These are phyloP conservation scores for Peromyscus californicus DNA, from an alignment of 2,113 vertebrate species.

Conservation along the genomic window DNA sequence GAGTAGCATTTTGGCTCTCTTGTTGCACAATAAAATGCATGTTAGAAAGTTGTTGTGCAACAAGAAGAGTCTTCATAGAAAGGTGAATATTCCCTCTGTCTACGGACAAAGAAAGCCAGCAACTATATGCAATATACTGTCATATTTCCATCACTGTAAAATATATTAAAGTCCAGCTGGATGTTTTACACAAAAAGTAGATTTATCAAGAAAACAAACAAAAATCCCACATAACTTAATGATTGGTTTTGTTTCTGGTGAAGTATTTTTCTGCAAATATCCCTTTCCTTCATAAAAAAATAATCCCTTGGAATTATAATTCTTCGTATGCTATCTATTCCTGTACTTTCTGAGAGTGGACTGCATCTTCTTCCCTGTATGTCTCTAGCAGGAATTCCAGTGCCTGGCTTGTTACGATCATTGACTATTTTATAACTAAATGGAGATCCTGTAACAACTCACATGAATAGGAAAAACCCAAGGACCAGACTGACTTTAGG, in stretches of 20 bases:
- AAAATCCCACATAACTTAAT: neutral
- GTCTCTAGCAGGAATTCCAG: neutral
- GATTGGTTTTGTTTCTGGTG: slow-evolving; percentile 37
- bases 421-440: slow-evolving; percentile 45
- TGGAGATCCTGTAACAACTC: neutral
- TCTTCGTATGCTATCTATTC: neutral
- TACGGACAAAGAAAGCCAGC: neutral
- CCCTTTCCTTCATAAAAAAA: neutral
- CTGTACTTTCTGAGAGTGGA: neutral
- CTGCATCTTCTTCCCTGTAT: neutral
- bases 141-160: slow-evolving; percentile 20
- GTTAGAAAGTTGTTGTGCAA: slow-evolving; percentile 11
- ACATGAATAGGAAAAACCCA: neutral
- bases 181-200: neutral
- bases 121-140: slow-evolving; percentile 35
- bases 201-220: slow-evolving; percentile 24
- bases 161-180: neutral
- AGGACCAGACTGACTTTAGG: neutral
- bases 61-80: neutral
- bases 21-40: slow-evolving; percentile 37
- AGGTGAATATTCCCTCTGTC: neutral
- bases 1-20: slow-evolving; percentile 33
- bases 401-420: neutral
- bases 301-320: neutral
- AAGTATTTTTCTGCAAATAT: slow-evolving; percentile 54